Percentiles rank a stretch among this genome's conserved stretches.
phyloP scores from a whole-genome alignment of 1,140 invertebrate genomes.

The Bactericera cockerelli region DNA sequence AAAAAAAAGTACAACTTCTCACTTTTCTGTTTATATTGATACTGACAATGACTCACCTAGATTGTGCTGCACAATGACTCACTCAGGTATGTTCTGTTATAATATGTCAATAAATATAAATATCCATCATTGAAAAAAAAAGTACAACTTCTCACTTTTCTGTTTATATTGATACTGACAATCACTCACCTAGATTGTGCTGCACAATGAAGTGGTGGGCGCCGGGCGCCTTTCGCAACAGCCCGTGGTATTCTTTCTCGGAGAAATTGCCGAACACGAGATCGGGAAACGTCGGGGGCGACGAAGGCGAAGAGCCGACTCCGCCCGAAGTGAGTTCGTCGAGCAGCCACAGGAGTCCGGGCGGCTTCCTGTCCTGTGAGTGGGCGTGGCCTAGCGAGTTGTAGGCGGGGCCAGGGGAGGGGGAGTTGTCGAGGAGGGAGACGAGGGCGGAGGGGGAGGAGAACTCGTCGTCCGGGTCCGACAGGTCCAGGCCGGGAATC shows the following conservation, averaged over 20 bases:
- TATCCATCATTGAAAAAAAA: no score
- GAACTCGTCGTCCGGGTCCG: constrained; percentile 31
- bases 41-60: no score
- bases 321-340: no score
- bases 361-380: constrained; percentile 31
- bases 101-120: no score
- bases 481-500: constrained; percentile 25
- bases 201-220: constrained; percentile 73
- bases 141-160: no score
- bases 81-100: no score
- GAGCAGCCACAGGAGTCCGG: constrained; percentile 78
- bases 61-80: no score
- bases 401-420: constrained; percentile 47
- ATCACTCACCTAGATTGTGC: constrained; percentile 38
- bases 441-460: constrained; percentile 51
- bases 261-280: constrained; percentile 43
- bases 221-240: constrained; percentile 54
- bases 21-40: no score
- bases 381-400: constrained; percentile 30
- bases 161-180: no score
- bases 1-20: no score
- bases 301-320: constrained; percentile 69
- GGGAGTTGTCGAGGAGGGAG: constrained; percentile 54
- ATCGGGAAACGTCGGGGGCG: constrained; percentile 65
- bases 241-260: constrained; percentile 40